Percentiles rank a stretch among this genome's conserved stretches.
These are phyloP conservation scores for Troides aeacus DNA, from an alignment of 2,888 invertebrate genomes.

Conservation along the genomic window DNA sequence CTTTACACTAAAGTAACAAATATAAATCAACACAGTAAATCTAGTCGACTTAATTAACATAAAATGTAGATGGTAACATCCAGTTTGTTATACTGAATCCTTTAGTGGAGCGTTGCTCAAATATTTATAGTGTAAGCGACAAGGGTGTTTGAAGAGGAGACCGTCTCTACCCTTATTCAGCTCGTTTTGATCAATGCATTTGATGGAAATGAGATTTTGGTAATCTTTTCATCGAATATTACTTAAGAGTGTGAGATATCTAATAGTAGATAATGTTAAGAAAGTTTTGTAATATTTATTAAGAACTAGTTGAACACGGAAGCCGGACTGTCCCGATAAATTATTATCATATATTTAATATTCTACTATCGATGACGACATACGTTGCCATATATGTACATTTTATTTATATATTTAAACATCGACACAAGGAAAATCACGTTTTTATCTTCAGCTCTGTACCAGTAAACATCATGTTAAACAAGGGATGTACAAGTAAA, in stretches of 20 bases:
- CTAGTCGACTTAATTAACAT: constrained; percentile 15
- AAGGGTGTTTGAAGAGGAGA: constrained; percentile 44
- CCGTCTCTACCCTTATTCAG: constrained; percentile 31
- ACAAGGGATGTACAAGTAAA: too few relatives aligned
- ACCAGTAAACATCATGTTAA: too few relatives aligned
- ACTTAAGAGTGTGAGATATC: neutral
- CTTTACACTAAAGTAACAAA: neutral
- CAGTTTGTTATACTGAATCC: constrained; percentile 19
- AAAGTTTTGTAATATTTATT: neutral
- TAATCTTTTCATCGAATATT: neutral
- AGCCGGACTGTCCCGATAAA: too few relatives aligned
- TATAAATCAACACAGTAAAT: constrained; percentile 8
- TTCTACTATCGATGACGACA: neutral
- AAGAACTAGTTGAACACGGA: neutral
- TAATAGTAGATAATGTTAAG: neutral
- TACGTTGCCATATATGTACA: too few relatives aligned
- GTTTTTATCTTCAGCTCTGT: too few relatives aligned
- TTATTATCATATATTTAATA: neutral
- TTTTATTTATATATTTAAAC: too few relatives aligned
- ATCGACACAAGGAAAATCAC: too few relatives aligned
- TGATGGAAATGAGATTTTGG: neutral
- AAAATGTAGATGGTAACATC: constrained; percentile 5
- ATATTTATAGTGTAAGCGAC: constrained; percentile 53
- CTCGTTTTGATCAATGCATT: constrained; percentile 5
- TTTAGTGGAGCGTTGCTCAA: constrained; percentile 45